Evolutionary conservation across 1,140 invertebrate genomes (phyloP).

Genomic region (Polypedilum pembai): DNA sequence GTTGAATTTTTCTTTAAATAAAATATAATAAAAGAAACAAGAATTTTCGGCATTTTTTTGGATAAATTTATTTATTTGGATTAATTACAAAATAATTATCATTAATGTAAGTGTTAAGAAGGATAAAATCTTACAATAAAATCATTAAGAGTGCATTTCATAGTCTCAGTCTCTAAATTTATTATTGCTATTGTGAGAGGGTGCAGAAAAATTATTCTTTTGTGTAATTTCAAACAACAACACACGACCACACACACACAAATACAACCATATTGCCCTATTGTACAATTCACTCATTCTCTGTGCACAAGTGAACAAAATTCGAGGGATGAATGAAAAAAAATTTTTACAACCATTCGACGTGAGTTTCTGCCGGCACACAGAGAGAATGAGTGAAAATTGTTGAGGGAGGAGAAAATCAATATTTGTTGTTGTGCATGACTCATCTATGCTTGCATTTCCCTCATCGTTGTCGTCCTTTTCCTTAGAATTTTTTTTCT

Average conservation of each 20-base stretch:
- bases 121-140: neutral
- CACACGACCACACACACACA: conserved; percentile 1
- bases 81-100: neutral
- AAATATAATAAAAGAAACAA: neutral
- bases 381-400: neutral
- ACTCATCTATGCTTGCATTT: neutral
- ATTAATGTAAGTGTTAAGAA: neutral
- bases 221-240: conserved; percentile 1
- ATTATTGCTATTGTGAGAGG: neutral
- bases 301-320: neutral
- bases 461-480: neutral
- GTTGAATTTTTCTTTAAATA: neutral
- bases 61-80: neutral
- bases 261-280: conserved; percentile 1
- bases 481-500: no score
- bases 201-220: conserved; percentile 10
- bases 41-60: neutral
- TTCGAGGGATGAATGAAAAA: conserved; percentile 11
- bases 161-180: neutral
- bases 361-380: conserved; percentile 1
- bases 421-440: conserved; percentile 26
- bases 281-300: neutral
- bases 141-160: neutral
- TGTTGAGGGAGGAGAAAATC: neutral
- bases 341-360: conserved; percentile 12